phyloP scores from a whole-genome alignment of 2,888 invertebrate genomes.

The Baccha elongata region DNA sequence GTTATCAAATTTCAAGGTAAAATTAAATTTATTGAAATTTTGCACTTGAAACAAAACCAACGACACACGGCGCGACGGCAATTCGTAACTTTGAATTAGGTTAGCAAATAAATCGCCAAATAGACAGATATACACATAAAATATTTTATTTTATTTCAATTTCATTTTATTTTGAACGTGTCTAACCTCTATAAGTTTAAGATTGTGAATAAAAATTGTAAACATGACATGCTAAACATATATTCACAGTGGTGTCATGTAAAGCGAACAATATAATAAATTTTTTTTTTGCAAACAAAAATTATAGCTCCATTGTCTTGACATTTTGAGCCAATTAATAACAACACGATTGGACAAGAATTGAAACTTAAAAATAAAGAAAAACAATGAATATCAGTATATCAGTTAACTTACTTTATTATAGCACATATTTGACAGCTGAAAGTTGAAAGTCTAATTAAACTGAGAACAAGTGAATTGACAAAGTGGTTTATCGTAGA shows the following conservation, averaged over 20 bases:
- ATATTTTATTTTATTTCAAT: conserved; percentile 1
- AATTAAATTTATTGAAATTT: conserved; percentile 48
- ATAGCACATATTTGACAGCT: conserved; percentile 43
- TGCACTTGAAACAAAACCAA: conserved; percentile 54
- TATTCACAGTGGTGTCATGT: conserved; percentile 16
- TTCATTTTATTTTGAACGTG: conserved; percentile 10
- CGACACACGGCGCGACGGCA: background rate
- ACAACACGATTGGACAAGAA: conserved; percentile 43
- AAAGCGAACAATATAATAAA: conserved; percentile 5
- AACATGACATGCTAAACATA: conserved; percentile 36
- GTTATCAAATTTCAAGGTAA: conserved; percentile 37
- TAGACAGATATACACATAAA: background rate
- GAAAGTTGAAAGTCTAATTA: conserved; percentile 47
- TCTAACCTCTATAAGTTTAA: conserved; percentile 27
- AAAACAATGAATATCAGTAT: background rate
- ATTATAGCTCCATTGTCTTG: conserved; percentile 50
- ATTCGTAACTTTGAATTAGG: conserved; percentile 8
- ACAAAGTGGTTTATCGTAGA: conserved; percentile 48
- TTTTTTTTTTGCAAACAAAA: conserved; percentile 22
- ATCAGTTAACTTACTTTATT: conserved; percentile 9
- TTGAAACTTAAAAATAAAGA: background rate
- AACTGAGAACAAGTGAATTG: conserved; percentile 22
- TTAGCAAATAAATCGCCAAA: conserved; percentile 33
- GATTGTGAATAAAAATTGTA: conserved; percentile 44
- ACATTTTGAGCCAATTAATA: conserved; percentile 66